Base-by-base conservation (phyloP, 2,888 invertebrate species). In the Drosophila rellima region DNA sequence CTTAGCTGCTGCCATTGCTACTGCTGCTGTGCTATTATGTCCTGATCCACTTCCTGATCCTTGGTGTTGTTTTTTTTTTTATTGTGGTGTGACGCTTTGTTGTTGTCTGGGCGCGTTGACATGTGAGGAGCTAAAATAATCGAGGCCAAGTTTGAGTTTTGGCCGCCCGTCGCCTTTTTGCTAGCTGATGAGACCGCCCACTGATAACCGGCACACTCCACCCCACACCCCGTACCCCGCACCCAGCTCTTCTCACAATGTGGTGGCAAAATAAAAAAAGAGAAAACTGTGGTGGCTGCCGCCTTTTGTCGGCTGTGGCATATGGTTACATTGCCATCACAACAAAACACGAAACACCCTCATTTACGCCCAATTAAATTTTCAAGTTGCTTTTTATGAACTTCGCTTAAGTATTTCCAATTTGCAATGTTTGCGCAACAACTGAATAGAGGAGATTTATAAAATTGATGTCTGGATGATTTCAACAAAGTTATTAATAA, bases 291-390 rank as follows among this genome's bases (percentile, higher is more conserved):
- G 33, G 18, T 61, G 44, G 51, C 63, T 62, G 59, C 40, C 61
- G 82, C 69, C 82, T 82, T 78, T 81, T 82, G 70, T 45, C 26
- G 69, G 74, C 67, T 50, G 72, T 76, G 84, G 88, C 84, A 88
- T 84, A 84, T 84, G 84, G 85, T 82, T 70, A 56, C 70, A 68
- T 69, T 64, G 70, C 45, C 39, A 50, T 51, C 57, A 51, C 20
- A 79, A 64, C 60, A 71, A 18, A 31, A 63, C 81, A 80, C 65
- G 57, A 90, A 89, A 90, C 91, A 88, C 90, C 89, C 91, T 90
- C 80, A 80, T 78, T 86, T 84, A 88, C 89, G 89, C 91, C 88
- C 90, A 91, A 91, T 90, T 90, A 87, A 80, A 81, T 87, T 74
- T 65, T 69, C 64, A 72, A 89, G 80, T 88, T 78, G 74, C 63